Percentiles rank a stretch among this genome's conserved stretches.
These are phyloP conservation scores for Eumaeus atala DNA, from an alignment of 1,140 invertebrate species.

Conservation along the genomic window DNA sequence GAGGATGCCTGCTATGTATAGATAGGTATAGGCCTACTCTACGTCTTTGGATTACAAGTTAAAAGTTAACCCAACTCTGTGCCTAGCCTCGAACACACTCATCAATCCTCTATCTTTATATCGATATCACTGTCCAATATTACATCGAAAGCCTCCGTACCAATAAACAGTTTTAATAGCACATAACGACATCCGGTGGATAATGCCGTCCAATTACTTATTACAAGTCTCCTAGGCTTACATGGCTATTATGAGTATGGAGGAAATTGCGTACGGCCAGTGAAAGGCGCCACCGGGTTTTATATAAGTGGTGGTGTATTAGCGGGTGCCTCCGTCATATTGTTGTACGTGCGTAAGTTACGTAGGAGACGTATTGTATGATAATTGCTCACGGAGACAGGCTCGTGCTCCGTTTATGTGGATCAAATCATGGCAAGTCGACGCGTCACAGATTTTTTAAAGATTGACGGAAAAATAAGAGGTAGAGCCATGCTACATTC, in stretches of 20 bases:
- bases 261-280: slow-evolving; percentile 43
- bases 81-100: no score
- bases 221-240: slow-evolving; percentile 8
- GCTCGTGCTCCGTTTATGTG: no score
- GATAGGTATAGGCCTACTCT: no score
- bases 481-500: no score
- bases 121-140: no score
- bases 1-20: no score
- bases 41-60: no score
- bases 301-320: slow-evolving; percentile 46
- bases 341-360: slow-evolving; percentile 9
- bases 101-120: no score
- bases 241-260: slow-evolving; percentile 11
- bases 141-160: slow-evolving; percentile 3
- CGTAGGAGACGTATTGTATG: background rate
- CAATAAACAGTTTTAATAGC: slow-evolving; percentile 10
- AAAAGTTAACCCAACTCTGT: no score
- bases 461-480: no score
- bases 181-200: slow-evolving; percentile 11
- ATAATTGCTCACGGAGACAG: background rate
- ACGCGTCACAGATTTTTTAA: no score
- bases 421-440: no score
- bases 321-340: slow-evolving; percentile 32
- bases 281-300: slow-evolving; percentile 44
- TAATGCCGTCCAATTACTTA: slow-evolving; percentile 7